Conservation (phyloP, 1,140 invertebrate genomes). For the Drosophila murphyi region DNA sequence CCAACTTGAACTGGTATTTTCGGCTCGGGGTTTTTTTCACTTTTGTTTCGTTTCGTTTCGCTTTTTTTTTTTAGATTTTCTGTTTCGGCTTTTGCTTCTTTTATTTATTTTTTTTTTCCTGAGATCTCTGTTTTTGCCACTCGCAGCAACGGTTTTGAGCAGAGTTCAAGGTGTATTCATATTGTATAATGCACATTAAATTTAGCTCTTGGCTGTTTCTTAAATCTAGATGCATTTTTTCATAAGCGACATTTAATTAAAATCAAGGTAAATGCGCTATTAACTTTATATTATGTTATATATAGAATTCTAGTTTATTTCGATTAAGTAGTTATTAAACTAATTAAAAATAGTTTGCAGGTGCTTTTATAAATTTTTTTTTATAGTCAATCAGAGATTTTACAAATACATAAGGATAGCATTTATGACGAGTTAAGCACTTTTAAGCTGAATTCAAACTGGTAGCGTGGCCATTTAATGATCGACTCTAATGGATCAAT, state of each 20-base stretch:
- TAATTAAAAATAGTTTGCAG: conserved; percentile 49
- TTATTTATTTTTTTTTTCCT: conserved; percentile 2
- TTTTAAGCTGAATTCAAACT: conserved; percentile 1
- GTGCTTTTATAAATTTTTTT: conserved; percentile 16
- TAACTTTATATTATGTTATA: conserved; percentile 26
- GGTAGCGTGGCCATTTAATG: conserved; percentile 38
- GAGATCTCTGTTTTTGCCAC: conserved; percentile 29
- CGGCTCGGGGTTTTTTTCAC: conserved; percentile 51
- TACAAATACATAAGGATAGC: neutral
- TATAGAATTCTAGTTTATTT: conserved; percentile 16
- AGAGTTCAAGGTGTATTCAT: conserved; percentile 64
- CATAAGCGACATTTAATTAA: conserved; percentile 51
- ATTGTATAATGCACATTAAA: conserved; percentile 30
- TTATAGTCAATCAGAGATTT: neutral
- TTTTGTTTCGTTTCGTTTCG: conserved; percentile 1
- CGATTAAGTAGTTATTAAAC: conserved; percentile 27
- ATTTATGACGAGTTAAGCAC: neutral
- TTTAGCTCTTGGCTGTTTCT: conserved; percentile 2
- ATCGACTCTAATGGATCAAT: conserved; percentile 57
- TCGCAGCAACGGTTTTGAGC: conserved; percentile 66
- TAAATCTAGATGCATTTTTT: conserved; percentile 25
- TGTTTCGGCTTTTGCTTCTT: neutral
- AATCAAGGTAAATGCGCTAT: conserved; percentile 49
- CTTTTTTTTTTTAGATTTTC: conserved; percentile 12
- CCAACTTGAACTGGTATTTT: conserved; percentile 80